These are phyloP conservation scores for Drosophila chauvacae DNA, from an alignment of 1,140 invertebrate genomes.

Conservation along the genomic window DNA sequence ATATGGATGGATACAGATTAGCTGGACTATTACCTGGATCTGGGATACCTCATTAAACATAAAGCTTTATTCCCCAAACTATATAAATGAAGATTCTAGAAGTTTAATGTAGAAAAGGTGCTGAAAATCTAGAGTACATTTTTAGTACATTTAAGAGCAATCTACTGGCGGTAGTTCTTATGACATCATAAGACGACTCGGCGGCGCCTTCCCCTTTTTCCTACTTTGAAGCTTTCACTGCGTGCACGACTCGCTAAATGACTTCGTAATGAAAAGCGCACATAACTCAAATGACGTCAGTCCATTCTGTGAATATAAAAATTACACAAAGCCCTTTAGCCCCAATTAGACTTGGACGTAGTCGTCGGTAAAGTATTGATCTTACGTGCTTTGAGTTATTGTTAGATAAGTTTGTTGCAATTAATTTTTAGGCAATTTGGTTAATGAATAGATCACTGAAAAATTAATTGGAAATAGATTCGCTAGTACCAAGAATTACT, in stretches of 20 bases:
- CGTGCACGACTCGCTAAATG: constrained; percentile 11
- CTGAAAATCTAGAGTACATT: background rate
- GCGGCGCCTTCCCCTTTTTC: background rate
- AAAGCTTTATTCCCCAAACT: too few relatives aligned
- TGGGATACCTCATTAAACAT: background rate
- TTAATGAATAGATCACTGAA: background rate
- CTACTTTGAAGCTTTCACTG: background rate
- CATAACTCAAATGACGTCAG: constrained; percentile 53
- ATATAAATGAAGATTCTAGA: background rate
- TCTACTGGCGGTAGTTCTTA: background rate
- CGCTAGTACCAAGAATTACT: background rate
- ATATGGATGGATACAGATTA: background rate
- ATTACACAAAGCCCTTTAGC: constrained; percentile 42
- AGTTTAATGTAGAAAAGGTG: background rate
- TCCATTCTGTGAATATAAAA: constrained; percentile 40
- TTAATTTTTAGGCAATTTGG: background rate
- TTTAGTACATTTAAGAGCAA: background rate
- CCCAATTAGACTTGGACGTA: background rate
- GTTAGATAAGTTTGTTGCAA: constrained; percentile 1
- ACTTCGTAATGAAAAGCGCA: constrained; percentile 25
- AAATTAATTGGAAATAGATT: background rate
- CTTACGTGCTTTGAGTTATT: constrained; percentile 17
- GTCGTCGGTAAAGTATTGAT: background rate
- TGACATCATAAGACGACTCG: constrained; percentile 4
- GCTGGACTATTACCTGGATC: background rate